Conservation (phyloP, 2,113 vertebrate species). For the Rousettus leschenaultii region DNA sequence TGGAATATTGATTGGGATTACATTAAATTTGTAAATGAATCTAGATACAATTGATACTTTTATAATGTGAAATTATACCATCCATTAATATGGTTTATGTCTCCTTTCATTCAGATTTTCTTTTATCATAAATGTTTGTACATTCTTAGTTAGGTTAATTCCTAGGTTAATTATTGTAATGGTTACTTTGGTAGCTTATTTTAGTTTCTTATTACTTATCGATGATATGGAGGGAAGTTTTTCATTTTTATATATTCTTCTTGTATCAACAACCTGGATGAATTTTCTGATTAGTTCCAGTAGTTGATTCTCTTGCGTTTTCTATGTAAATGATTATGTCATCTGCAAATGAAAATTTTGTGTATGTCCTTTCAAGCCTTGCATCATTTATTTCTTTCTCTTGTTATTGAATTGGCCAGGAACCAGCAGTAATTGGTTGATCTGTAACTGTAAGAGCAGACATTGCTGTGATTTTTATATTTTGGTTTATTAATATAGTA, state of each 20-base stretch:
- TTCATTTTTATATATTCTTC: background rate
- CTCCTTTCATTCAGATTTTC: background rate
- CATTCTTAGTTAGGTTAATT: conserved; percentile 6
- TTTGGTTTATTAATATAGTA: background rate
- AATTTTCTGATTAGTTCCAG: background rate
- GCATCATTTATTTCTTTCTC: background rate
- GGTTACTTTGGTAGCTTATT: background rate
- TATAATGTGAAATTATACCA: background rate
- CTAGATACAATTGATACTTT: background rate
- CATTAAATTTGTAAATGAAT: background rate
- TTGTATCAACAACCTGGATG: background rate
- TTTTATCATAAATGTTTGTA: background rate
- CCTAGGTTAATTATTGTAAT: background rate
- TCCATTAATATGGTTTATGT: background rate
- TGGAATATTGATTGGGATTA: background rate
- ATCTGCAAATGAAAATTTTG: background rate
- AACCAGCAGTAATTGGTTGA: background rate
- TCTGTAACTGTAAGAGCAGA: background rate
- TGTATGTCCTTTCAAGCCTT: background rate
- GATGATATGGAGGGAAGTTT: background rate
- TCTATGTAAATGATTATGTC: background rate
- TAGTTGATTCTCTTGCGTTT: background rate
- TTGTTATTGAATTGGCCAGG: background rate
- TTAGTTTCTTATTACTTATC: background rate
- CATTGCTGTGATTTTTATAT: background rate